Base-by-base conservation (phyloP, 2,113 vertebrate species). In the Chionomys nivalis region DNA sequence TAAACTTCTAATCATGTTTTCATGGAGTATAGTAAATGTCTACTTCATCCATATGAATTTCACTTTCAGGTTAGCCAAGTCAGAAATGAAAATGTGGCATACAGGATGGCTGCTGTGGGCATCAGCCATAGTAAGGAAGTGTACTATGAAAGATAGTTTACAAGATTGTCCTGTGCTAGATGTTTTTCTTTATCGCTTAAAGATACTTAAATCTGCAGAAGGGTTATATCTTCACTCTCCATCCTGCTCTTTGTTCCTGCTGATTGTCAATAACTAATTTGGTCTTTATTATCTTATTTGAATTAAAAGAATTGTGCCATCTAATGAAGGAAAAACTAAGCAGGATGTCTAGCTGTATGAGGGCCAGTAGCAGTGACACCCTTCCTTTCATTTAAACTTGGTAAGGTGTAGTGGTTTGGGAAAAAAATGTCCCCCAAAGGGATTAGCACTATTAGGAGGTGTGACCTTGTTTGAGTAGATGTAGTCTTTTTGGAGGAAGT, bases 1-100 rank as follows among this genome's bases (percentile, higher is more conserved):
- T 36, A 76, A 88, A 66, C 86, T 93, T 92, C 31, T 93, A 47
- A 81, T 77, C 14, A 52, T 75, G 5, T 65, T 47, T 97, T 87
- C 44, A 55, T 90, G n/a, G 3, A 33, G 0, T 19, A 33, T 58
- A 2, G 11, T 63, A 93, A 39, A 89, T 89, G 49, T 10, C 73
- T 77, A 66, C 75, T 85, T 79, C 13, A 65, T 55, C 3, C 8
- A 36, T 39, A 82, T 21, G 61, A 86, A 85, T 42, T 10, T 92
- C 72, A 23, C 4, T 70, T 90, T 77, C 8, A 58, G 44, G 31
- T 78, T 87, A 75, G 28, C n/a, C 47, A 52, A 90, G 3, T 52
- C 47, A 90, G 1, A 39, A 72, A 0, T 58, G 33, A 49, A 47
- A 42, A 0, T 81, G 4, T 33, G 1, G 1, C 16, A 72, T 75